phyloP scores from a whole-genome alignment of 2,888 invertebrate genomes.

The Rhopalosiphum nymphaeae region DNA sequence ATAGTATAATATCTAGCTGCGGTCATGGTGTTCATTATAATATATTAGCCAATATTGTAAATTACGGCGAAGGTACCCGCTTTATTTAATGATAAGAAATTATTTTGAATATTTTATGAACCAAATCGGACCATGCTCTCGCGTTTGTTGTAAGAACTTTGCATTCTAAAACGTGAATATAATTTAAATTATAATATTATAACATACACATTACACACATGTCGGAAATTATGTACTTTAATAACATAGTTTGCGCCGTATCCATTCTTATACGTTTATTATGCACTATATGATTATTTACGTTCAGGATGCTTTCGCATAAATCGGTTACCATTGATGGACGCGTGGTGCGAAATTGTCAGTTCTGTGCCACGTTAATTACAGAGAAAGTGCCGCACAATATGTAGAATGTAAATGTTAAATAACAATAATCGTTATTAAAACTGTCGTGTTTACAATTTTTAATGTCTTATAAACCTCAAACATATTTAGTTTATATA shows the following conservation, averaged over 20 bases:
- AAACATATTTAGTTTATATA: background rate
- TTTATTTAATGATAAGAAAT: slow-evolving; percentile 8
- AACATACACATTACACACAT: background rate
- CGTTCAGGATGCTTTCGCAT: slow-evolving; percentile 54
- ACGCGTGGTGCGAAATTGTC: slow-evolving; percentile 27
- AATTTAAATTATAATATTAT: slow-evolving; percentile 43
- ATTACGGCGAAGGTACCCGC: background rate
- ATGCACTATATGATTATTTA: slow-evolving; percentile 20
- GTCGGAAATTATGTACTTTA: slow-evolving; percentile 46
- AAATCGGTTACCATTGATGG: slow-evolving; percentile 41
- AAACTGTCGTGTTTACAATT: slow-evolving; percentile 34
- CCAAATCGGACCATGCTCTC: slow-evolving; percentile 25
- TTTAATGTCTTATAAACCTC: background rate
- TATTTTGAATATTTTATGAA: slow-evolving; percentile 40
- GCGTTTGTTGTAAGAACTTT: background rate
- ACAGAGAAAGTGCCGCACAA: slow-evolving; percentile 50
- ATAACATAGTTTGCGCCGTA: slow-evolving; percentile 26
- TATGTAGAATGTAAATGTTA: slow-evolving; percentile 38
- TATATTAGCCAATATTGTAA: background rate
- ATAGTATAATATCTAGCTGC: background rate
- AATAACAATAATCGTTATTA: slow-evolving; percentile 48
- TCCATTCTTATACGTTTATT: background rate
- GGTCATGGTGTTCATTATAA: background rate
- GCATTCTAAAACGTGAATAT: slow-evolving; percentile 62
- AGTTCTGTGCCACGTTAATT: slow-evolving; percentile 25